These are phyloP conservation scores for Apistogramma diplotaenia DNA, from an alignment of 2,113 vertebrate genomes.

Conservation along the genomic window DNA sequence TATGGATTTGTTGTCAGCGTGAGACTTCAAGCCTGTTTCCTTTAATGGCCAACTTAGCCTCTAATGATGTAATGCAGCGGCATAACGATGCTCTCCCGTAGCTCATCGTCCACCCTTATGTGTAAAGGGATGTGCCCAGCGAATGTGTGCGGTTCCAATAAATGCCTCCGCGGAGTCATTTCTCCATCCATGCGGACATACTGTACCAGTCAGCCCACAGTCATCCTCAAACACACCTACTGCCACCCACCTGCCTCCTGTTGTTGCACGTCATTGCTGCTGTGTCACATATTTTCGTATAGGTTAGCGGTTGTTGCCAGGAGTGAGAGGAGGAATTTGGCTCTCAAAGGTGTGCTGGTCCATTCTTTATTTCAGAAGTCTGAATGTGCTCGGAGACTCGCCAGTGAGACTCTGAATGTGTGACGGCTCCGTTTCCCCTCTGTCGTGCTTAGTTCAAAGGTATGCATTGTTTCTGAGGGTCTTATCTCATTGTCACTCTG, in stretches of 20 bases:
- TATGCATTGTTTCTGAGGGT: conserved; percentile 66
- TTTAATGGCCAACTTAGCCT: conserved; percentile 63
- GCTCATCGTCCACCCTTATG: conserved; percentile 37
- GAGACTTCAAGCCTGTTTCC: conserved; percentile 47
- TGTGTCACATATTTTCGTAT: conserved; percentile 53
- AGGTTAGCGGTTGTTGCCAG: conserved; percentile 47
- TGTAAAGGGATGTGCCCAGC: conserved; percentile 18
- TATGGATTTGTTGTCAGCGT: conserved; percentile 63
- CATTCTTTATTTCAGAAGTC: conserved; percentile 1
- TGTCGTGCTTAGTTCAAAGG: conserved; percentile 50
- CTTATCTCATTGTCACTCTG: conserved; percentile 69
- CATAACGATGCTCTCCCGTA: conserved; percentile 47
- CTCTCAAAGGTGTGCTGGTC: background rate
- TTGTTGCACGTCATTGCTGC: conserved; percentile 65
- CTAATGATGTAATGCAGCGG: conserved; percentile 63
- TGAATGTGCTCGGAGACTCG: conserved; percentile 37
- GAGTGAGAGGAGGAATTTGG: conserved; percentile 2
- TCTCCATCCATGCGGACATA: conserved; percentile 58
- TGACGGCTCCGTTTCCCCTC: conserved; percentile 13
- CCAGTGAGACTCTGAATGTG: conserved; percentile 29
- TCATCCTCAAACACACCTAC: conserved; percentile 57
- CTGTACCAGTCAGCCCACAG: conserved; percentile 59
- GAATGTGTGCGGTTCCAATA: background rate
- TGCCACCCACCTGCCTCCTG: conserved; percentile 71
- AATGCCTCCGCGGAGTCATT: conserved; percentile 3